These are phyloP conservation scores for Harpegnathos saltator DNA, from an alignment of 1,140 invertebrate species.

Conservation along the genomic window DNA sequence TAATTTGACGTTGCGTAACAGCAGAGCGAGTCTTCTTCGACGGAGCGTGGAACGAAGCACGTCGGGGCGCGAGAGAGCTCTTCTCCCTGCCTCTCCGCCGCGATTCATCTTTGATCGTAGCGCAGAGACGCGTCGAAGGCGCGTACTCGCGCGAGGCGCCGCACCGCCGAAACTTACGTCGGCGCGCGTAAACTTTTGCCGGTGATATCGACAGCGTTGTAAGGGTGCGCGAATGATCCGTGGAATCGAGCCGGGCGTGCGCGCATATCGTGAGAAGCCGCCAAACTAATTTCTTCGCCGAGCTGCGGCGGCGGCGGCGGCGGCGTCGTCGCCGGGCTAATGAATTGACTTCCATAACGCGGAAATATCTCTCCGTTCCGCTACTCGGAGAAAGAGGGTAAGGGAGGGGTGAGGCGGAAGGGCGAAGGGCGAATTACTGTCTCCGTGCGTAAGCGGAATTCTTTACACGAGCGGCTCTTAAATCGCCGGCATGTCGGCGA, in stretches of 20 bases:
- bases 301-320: too few relatives aligned
- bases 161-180: slow-evolving; percentile 51
- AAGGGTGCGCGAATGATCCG: slow-evolving; percentile 12
- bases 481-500: background rate
- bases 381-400: background rate
- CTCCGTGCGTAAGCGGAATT: background rate
- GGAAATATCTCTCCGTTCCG: background rate
- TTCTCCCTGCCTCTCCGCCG: background rate
- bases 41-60: background rate
- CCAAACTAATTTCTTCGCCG: slow-evolving; percentile 19
- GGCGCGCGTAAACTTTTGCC: slow-evolving; percentile 5
- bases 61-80: too few relatives aligned
- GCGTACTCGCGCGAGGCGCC: background rate
- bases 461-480: background rate
- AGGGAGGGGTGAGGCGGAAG: too few relatives aligned
- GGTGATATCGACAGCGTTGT: background rate
- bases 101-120: slow-evolving; percentile 38
- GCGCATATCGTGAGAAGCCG: background rate
- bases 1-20: background rate
- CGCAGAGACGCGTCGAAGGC: background rate
- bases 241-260: slow-evolving; percentile 38
- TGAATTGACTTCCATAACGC: slow-evolving; percentile 37
- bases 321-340: slow-evolving; percentile 8
- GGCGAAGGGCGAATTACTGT: too few relatives aligned
- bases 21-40: background rate